Conservation (phyloP, 1,140 invertebrate species). For the Limonius californicus region DNA sequence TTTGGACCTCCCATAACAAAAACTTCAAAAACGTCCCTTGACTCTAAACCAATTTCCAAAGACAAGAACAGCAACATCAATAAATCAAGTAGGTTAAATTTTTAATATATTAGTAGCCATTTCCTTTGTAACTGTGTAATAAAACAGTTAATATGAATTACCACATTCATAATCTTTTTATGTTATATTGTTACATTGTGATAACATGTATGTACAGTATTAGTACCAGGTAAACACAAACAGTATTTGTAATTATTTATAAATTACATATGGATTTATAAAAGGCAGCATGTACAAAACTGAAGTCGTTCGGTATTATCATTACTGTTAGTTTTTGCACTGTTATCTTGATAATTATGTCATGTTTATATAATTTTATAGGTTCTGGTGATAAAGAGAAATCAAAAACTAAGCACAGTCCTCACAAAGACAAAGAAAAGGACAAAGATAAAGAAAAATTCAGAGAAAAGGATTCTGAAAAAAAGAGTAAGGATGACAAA, state of each 20-base stretch:
- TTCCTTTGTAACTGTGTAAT: too few species aligned
- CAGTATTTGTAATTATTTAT: too few species aligned
- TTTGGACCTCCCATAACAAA: constrained; percentile 78
- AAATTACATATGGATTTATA: too few species aligned
- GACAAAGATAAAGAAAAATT: constrained; percentile 43
- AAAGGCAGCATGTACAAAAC: too few species aligned
- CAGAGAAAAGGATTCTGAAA: constrained; percentile 52
- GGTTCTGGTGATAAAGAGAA: constrained; percentile 52
- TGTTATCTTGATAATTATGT: neutral
- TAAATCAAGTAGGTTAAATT: constrained; percentile 4
- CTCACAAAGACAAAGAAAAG: constrained; percentile 50
- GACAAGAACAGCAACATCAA: constrained; percentile 10
- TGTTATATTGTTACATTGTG: too few species aligned
- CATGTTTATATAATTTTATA: neutral
- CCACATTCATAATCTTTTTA: too few species aligned
- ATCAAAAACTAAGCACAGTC: constrained; percentile 55
- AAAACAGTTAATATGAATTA: too few species aligned
- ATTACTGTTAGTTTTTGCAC: too few species aligned
- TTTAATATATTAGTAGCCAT: too few species aligned
- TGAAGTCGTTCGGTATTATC: too few species aligned
- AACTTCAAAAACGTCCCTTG: constrained; percentile 60
- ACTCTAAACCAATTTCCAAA: constrained; percentile 51
- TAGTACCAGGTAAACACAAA: too few species aligned
- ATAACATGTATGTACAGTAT: too few species aligned
- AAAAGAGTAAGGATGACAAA: constrained; percentile 56